Conservation (phyloP, 2,797 vertebrate species). For the Enteromius anoplus region DNA sequence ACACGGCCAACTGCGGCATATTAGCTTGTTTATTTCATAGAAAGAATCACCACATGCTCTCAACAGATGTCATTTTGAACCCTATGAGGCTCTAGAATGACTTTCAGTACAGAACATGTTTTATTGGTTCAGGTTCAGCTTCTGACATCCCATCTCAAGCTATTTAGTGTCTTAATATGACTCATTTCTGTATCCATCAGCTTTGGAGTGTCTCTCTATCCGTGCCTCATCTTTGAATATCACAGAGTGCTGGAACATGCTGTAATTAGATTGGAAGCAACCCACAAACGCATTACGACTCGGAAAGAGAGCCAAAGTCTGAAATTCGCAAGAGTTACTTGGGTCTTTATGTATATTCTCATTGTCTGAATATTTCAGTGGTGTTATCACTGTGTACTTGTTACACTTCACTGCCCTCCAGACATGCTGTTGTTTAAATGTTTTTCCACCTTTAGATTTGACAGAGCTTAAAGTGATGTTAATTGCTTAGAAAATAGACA, state of each 20-base stretch:
- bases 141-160: not conserved
- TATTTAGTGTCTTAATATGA: slow-evolving; percentile 30
- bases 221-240: slow-evolving; percentile 44
- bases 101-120: slow-evolving; percentile 1
- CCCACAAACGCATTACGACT: slow-evolving; percentile 50
- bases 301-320: slow-evolving; percentile 42
- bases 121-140: slow-evolving; percentile 20
- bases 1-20: not conserved
- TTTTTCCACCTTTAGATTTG: slow-evolving; percentile 46
- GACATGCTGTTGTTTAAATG: slow-evolving; percentile 15
- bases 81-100: not conserved
- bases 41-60: not conserved
- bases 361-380: slow-evolving; percentile 36
- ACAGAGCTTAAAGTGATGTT: slow-evolving; percentile 25
- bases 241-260: slow-evolving; percentile 42
- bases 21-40: slow-evolving; percentile 20
- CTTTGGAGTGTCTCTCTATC: slow-evolving; percentile 29
- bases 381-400: slow-evolving; percentile 25
- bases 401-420: not conserved
- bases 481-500: not conserved
- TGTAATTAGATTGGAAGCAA: slow-evolving; percentile 57
- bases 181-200: slow-evolving; percentile 19
- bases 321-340: slow-evolving; percentile 46
- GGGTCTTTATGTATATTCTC: slow-evolving; percentile 50
- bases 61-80: slow-evolving; percentile 21